Evolutionary conservation across 2,888 invertebrate species (phyloP), one percentile per base, ranked within the genome.

Genomic region (Epinotia bilunana): DNA sequence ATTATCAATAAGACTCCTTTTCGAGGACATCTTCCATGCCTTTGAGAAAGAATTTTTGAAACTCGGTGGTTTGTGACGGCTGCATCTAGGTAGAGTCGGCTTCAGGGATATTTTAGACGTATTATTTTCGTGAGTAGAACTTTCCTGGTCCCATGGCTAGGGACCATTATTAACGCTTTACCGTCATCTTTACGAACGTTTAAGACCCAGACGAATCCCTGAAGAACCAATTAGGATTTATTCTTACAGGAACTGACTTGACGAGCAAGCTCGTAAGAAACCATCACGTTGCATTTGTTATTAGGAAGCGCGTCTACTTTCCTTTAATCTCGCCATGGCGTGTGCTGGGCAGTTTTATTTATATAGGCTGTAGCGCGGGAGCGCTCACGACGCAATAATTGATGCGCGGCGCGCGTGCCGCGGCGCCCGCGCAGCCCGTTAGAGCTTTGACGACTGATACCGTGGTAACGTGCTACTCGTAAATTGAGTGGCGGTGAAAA

Each of bases 321-420:
- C 61, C 28, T 61, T 55, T 75, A 72, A 28, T 72, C 71, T 75
- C 46, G 13, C 20, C 33, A 72, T 79, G 80, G 82, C 85, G 88
- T 88, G 88, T 86, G 89, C 86, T 85, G 88, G 87, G 85, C 85
- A 86, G 88, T 88, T 91, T 92, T 93, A 92, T 93, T 92, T 93
- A 92, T 92, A 93, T 91, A 88, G 88, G 86, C 87, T 86, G 90
- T 90, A 90, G 90, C 89, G 92, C 91, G 89, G 93, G 90, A 91
- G 93, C 93, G 91, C 88, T 92, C 93, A 93, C 93, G 93, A 92
- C 86, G 86, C 81, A 83, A 91, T 94, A 94, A 94, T 93, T 92
- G 93, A 93, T 93, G 93, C 90, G 88, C 87, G 87, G 90, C 89
- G 90, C 88, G 90, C 87, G 90, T 58, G 57, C 55, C 67, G 53